Base-by-base conservation (phyloP, 2,888 invertebrate genomes). In the Drosophila picticornis region DNA sequence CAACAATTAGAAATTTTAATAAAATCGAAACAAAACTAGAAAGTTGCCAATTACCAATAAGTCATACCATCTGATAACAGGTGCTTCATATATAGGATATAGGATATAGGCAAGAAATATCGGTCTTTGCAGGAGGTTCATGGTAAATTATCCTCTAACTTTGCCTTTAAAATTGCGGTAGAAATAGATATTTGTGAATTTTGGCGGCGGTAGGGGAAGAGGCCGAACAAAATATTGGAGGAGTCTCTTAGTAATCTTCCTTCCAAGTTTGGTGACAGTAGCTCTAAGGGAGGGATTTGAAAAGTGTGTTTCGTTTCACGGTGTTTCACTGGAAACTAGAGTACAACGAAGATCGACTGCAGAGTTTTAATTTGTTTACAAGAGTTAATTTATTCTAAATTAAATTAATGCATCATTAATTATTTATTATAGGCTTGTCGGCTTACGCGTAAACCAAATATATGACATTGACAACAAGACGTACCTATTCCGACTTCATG, bases 381-480 rank as follows among this genome's bases (percentile, higher is more conserved):
- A 36, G 19, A 36, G 19, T 36, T 34, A 16, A 34, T 34, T 34
- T 34, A 34, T 34, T 16, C 16, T n/a, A 7, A 36, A 19, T 36
- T 6, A 36, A 36, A 7, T 36, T 19, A 36, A 36, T 11, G 22
- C 16, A 36, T 29, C 22, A 43, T 19, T 25, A 36, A 34, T 9
- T 50, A 31, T 5, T 32, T 27, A 16, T 81, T 62, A 34, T 92
- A 97, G 98, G 84, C 94, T 97, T 68, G 94, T 98, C 88, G 99
- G 99, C 46, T 96, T 98, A 96, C 95, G 99, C 88, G 98, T 99
- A 6, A 97, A 97, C 93, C 99, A 99, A 94, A 96, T 99, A 43
- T 99, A 99, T 93, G 99, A 99, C 93, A 96, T 99, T 83, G 99
- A 99, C 94, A 97, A 96, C 93, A 98, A 97, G 92, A 98, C 99